A percentile compares a stretch with the other conserved stretches of the same genome.
phyloP scores from a whole-genome alignment of 2,888 invertebrate species.

The Nomada ferruginata region DNA sequence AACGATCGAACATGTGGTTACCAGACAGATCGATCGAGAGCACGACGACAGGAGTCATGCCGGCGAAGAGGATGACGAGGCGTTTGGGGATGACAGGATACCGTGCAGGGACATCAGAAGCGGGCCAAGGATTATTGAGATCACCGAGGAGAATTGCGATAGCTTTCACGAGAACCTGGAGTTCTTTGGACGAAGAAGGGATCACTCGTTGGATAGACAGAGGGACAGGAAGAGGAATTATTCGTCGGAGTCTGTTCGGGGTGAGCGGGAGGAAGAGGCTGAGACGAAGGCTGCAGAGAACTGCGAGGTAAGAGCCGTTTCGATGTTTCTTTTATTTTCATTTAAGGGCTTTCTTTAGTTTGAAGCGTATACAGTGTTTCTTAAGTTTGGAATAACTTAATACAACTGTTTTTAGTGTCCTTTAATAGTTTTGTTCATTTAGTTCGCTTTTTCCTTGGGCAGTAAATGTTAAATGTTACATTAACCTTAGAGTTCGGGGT shows the following conservation, averaged over 20 bases:
- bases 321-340: neutral
- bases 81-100: slow-evolving; percentile 65
- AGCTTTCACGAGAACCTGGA: slow-evolving; percentile 82
- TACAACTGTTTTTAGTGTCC: too few species aligned
- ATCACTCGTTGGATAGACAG: slow-evolving; percentile 63
- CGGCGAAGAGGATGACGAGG: slow-evolving; percentile 62
- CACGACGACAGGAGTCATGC: slow-evolving; percentile 42
- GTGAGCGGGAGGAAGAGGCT: slow-evolving; percentile 19
- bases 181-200: slow-evolving; percentile 78
- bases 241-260: slow-evolving; percentile 4
- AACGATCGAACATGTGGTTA: slow-evolving; percentile 79
- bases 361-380: too few species aligned
- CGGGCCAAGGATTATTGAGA: slow-evolving; percentile 78
- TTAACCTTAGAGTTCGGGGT: too few species aligned
- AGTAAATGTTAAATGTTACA: too few species aligned
- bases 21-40: slow-evolving; percentile 69
- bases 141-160: slow-evolving; percentile 82
- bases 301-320: slow-evolving; percentile 42
- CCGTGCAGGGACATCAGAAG: slow-evolving; percentile 60
- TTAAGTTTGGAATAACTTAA: too few species aligned
- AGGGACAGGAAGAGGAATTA: slow-evolving; percentile 47
- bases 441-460: too few species aligned
- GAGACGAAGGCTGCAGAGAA: slow-evolving; percentile 39
- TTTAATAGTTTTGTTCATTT: too few species aligned
- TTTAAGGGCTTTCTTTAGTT: too few species aligned